Conservation (phyloP, 2,797 vertebrate species). For the Sebastes vulpes region DNA sequence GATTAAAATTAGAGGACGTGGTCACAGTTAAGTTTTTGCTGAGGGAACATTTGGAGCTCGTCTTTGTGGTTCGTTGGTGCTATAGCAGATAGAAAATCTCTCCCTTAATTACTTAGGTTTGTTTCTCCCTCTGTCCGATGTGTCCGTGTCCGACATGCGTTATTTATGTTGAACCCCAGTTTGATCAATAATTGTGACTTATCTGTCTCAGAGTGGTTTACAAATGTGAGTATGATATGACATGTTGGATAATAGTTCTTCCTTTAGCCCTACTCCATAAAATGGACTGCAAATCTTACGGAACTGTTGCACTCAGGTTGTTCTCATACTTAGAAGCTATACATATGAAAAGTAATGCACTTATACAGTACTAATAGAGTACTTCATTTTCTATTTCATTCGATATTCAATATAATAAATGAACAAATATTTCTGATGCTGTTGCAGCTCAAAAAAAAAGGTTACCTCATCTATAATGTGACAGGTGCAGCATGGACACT, state of each 20-base stretch:
- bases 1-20: constrained; percentile 18
- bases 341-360: background rate
- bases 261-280: background rate
- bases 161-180: background rate
- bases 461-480: background rate
- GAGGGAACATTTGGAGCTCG: background rate
- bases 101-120: background rate
- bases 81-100: background rate
- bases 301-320: no score
- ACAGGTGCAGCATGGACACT: background rate
- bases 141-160: background rate
- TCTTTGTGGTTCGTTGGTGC: background rate
- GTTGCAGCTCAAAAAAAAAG: background rate
- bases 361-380: background rate
- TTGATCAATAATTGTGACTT: background rate
- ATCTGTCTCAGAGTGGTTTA: background rate
- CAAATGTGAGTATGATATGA: background rate
- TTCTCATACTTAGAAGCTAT: background rate
- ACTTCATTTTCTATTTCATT: background rate
- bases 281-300: no score
- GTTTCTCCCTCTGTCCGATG: background rate
- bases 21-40: background rate
- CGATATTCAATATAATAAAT: background rate
- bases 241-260: background rate
- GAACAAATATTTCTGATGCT: background rate